Conservation (phyloP, 2,113 vertebrate genomes). For the Empidonax alnorum region DNA sequence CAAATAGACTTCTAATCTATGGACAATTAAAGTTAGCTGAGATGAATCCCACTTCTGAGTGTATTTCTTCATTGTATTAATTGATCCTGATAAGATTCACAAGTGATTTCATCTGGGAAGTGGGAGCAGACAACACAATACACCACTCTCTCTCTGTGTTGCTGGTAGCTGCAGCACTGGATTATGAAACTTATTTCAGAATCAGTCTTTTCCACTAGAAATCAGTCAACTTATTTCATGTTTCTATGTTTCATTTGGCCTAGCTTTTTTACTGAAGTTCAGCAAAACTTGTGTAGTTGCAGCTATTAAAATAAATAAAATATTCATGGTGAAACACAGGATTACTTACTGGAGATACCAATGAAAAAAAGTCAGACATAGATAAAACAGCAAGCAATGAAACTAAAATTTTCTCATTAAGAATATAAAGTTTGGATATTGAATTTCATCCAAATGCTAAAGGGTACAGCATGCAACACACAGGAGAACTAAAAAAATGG, state of each 20-base stretch:
- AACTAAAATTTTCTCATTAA: not conserved
- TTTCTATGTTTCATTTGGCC: not conserved
- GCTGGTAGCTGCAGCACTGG: not conserved
- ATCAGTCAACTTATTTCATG: not conserved
- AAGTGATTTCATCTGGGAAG: not conserved
- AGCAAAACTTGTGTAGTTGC: not conserved
- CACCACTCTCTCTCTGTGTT: not conserved
- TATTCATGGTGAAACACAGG: not conserved
- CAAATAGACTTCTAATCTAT: not conserved
- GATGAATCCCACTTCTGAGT: not conserved
- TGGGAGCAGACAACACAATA: not conserved
- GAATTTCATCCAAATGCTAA: not conserved
- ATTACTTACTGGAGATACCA: not conserved
- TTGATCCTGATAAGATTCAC: not conserved
- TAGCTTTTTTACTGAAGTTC: not conserved
- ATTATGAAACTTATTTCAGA: not conserved
- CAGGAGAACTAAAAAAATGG: constrained; percentile 24
- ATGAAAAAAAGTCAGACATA: not conserved
- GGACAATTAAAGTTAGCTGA: not conserved
- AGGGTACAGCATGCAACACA: not conserved
- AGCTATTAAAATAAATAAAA: not conserved
- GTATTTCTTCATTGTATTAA: not conserved
- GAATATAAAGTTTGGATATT: not conserved
- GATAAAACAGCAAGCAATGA: not conserved
- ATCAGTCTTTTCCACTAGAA: not conserved